Conservation (phyloP, 2,797 vertebrate species). For the Rhodeus uyekii region DNA sequence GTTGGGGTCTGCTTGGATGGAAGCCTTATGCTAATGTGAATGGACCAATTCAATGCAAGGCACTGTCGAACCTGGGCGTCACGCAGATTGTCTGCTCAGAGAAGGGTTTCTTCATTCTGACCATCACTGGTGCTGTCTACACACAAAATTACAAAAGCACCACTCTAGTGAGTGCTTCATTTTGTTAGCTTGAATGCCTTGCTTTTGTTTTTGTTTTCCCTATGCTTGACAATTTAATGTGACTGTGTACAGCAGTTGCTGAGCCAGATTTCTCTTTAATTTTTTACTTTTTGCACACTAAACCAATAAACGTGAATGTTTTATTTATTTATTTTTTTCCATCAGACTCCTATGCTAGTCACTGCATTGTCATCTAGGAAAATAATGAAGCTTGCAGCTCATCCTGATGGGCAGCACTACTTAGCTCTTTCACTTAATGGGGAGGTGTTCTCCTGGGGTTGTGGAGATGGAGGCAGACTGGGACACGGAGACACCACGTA, state of each 20-base stretch:
- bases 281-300: neutral
- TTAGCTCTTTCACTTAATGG: slow-evolving; percentile 91
- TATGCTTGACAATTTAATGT: neutral
- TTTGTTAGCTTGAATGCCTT: neutral
- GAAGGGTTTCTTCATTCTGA: slow-evolving; percentile 92
- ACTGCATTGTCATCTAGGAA: slow-evolving; percentile 91
- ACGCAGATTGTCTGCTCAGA: slow-evolving; percentile 94
- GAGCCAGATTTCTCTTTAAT: neutral
- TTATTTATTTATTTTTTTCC: too few species aligned
- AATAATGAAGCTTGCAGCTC: slow-evolving; percentile 92
- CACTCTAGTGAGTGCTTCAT: slow-evolving; percentile 81
- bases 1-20: slow-evolving; percentile 98
- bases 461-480: slow-evolving; percentile 94
- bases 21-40: slow-evolving; percentile 94
- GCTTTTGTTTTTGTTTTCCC: neutral
- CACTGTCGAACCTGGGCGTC: slow-evolving; percentile 89
- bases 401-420: slow-evolving; percentile 96
- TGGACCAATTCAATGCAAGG: slow-evolving; percentile 93
- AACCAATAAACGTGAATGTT: neutral
- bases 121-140: slow-evolving; percentile 91
- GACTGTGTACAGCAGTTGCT: neutral
- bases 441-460: slow-evolving; percentile 98
- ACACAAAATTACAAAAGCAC: slow-evolving; percentile 95
- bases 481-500: slow-evolving; percentile 98
- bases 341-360: slow-evolving; percentile 89